Base-by-base conservation (phyloP, 2,797 vertebrate species). In the Sebastes ruberrimus region DNA sequence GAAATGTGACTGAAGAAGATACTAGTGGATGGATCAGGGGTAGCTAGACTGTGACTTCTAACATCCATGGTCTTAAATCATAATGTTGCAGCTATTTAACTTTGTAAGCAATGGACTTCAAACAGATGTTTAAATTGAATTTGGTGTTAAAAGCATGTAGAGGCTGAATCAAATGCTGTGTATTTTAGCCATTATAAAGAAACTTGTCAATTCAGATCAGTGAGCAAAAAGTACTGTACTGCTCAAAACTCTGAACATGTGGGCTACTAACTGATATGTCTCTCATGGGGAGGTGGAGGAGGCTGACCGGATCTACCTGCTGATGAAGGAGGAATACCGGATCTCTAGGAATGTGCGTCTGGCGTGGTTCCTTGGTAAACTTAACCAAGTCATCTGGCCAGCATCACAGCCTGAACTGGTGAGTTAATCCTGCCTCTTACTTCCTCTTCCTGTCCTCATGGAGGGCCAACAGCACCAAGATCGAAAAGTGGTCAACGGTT, bases 341-440 rank as follows among this genome's bases (percentile, higher is more conserved):
- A 53, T 38, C 30, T 66, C 32, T 9, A 25, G 55, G 27, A 57
- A 67, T 67, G 53, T 57, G 30, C 53, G 59, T 23, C 52, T 76
- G n/a, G 62, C 33, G 10, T 66, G 63, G 52, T 66, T 66, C 11
- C 52, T 66, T 9, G 65, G 52, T 27, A 76, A 71, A 71, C 46
- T 63, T 5, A 70, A 70, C 68, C 68, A 70, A 20, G 32, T 70
- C 53, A 57, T 70, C 53, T 70, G 68, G 53, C 68, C 68, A 4
- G 53, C 68, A 20, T 70, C 71, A 49, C n/a, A 61, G 42, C 27
- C 53, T 52, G 57, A 73, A 62, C 6, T 70, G 23, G 68, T 67
- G 42, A 67, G 64, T 49, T 27, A 18, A 46, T 10, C 8, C 23
- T 65, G 25, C n/a, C 32, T 33, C 61, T 22, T 64, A 42, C 13